Percentiles rank a stretch among this genome's conserved stretches.
These are phyloP conservation scores for Takifugu flavidus DNA, from an alignment of 2,113 vertebrate species.

Conservation along the genomic window DNA sequence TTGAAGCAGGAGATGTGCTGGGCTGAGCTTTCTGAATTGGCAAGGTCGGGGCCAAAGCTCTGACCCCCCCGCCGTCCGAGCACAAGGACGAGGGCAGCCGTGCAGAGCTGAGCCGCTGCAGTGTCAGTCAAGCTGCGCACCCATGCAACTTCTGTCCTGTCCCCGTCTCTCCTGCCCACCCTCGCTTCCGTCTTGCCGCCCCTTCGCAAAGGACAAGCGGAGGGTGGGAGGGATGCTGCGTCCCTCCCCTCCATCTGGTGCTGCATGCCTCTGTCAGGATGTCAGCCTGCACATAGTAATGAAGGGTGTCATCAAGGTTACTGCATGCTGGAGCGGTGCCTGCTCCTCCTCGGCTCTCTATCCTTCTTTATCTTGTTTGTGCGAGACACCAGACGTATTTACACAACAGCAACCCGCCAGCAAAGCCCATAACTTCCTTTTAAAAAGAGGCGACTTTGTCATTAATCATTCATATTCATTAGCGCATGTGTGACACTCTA, in stretches of 20 bases:
- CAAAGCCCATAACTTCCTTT: constrained; percentile 7
- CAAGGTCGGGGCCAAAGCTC: constrained; percentile 60
- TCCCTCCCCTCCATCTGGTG: constrained; percentile 79
- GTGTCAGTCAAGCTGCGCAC: constrained; percentile 59
- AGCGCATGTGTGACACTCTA: too few species aligned
- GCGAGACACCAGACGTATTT: constrained; percentile 15
- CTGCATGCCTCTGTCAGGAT: constrained; percentile 70
- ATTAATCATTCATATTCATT: too few species aligned
- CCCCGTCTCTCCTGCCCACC: constrained; percentile 21
- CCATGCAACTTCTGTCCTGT: constrained; percentile 27
- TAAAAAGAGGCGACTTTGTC: neutral
- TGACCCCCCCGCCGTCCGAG: constrained; percentile 59
- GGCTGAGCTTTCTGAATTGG: constrained; percentile 18
- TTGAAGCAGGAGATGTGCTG: too few species aligned
- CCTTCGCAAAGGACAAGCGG: constrained; percentile 51
- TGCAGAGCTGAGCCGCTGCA: constrained; percentile 55
- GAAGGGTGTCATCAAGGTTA: constrained; percentile 81
- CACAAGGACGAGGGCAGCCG: constrained; percentile 71
- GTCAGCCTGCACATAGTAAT: constrained; percentile 74
- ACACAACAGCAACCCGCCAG: neutral
- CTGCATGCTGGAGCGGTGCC: constrained; percentile 65
- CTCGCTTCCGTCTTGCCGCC: constrained; percentile 44
- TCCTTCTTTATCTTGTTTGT: neutral
- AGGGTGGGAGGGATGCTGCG: constrained; percentile 58
- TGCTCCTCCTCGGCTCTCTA: constrained; percentile 25